A percentile compares a stretch with the other conserved stretches of the same genome.
Evolutionary conservation across 2,113 vertebrate species (phyloP).

Genomic region (Etheostoma spectabile): DNA sequence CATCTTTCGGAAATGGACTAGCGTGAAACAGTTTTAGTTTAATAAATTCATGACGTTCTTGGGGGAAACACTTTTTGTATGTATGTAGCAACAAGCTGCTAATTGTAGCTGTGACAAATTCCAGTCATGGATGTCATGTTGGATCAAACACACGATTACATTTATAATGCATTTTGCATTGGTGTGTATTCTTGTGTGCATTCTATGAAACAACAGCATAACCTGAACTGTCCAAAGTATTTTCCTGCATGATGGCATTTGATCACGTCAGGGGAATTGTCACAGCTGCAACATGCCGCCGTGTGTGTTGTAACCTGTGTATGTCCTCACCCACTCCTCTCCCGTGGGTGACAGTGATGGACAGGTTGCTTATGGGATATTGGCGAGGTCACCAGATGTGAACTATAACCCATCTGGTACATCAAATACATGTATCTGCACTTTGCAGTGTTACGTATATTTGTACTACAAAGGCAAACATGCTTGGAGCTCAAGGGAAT

Average conservation of each 20-base stretch:
- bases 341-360: conserved; percentile 47
- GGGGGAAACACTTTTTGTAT: background rate
- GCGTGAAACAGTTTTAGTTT: conserved; percentile 46
- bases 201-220: conserved; percentile 4
- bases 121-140: conserved; percentile 51
- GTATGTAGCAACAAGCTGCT: conserved; percentile 36
- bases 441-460: conserved; percentile 40
- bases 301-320: conserved; percentile 23
- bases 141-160: conserved; percentile 45
- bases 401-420: conserved; percentile 17
- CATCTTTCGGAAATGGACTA: conserved; percentile 28
- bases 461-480: conserved; percentile 33
- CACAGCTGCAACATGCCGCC: background rate
- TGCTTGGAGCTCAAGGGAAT: conserved; percentile 20
- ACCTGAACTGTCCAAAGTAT: background rate
- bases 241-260: background rate
- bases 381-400: conserved; percentile 9
- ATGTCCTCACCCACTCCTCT: conserved; percentile 16
- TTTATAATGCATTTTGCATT: conserved; percentile 5
- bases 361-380: conserved; percentile 7
- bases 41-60: conserved; percentile 32
- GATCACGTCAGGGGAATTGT: conserved; percentile 20
- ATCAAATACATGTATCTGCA: conserved; percentile 57
- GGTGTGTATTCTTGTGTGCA: background rate
- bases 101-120: conserved; percentile 48